Evolutionary conservation across 2,888 invertebrate species (phyloP).

Genomic region (Cataglyphis albicans): DNA sequence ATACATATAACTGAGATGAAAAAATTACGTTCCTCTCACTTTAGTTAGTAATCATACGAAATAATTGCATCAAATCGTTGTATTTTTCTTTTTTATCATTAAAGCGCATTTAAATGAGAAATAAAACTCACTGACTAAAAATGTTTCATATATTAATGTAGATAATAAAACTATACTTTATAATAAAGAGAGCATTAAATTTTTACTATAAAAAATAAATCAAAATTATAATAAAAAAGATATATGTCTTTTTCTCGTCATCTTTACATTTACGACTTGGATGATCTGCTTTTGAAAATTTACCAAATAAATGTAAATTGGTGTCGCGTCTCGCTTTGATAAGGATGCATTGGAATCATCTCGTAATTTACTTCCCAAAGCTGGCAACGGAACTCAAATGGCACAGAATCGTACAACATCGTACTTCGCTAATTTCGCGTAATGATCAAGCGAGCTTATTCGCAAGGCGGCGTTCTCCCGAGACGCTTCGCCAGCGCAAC

Average conservation of each 20-base stretch:
- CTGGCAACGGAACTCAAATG: slow-evolving; percentile 3
- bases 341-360: slow-evolving; percentile 1
- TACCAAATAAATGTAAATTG: not conserved
- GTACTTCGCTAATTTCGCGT: slow-evolving; percentile 68
- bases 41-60: slow-evolving; percentile 9
- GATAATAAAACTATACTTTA: not conserved
- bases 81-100: not conserved
- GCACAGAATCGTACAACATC: slow-evolving; percentile 60
- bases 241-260: not conserved
- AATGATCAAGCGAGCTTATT: slow-evolving; percentile 63
- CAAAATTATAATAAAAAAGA: not conserved
- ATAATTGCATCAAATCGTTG: slow-evolving; percentile 1
- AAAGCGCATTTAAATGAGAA: not conserved
- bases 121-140: not conserved
- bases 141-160: not conserved
- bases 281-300: slow-evolving; percentile 3
- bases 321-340: not conserved
- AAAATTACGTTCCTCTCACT: not conserved
- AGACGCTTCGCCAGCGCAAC: slow-evolving; percentile 54
- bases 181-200: not conserved
- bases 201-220: not conserved
- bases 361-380: slow-evolving; percentile 35
- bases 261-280: not conserved
- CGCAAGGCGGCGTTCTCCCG: slow-evolving; percentile 46
- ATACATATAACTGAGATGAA: slow-evolving; percentile 20